Percentiles rank a stretch among this genome's conserved stretches.
phyloP scores from a whole-genome alignment of 2,113 vertebrate genomes.

The Passer domesticus region DNA sequence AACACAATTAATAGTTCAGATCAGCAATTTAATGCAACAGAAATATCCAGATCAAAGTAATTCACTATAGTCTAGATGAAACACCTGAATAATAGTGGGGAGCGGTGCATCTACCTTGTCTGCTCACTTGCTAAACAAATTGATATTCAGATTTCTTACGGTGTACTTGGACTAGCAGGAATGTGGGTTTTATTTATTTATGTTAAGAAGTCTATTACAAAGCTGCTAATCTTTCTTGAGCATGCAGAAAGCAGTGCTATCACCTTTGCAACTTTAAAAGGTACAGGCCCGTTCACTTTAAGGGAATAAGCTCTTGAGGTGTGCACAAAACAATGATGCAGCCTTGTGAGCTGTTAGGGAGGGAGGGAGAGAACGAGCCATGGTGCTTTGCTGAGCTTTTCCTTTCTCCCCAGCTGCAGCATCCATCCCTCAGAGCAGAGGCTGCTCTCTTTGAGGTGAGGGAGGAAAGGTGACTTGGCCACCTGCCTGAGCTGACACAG shows the following conservation, averaged over 20 bases:
- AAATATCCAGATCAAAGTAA: background rate
- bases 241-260: background rate
- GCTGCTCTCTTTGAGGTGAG: background rate
- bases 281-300: accelerated
- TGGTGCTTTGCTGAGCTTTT: background rate
- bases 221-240: background rate
- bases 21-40: background rate
- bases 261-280: background rate
- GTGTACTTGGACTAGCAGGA: background rate
- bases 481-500: background rate
- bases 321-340: background rate
- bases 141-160: background rate
- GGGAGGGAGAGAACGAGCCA: background rate
- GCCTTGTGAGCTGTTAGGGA: accelerated
- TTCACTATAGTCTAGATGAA: background rate
- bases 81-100: background rate
- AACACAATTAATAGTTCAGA: background rate
- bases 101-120: background rate
- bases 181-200: background rate
- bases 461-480: background rate
- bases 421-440: background rate
- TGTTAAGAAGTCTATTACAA: background rate
- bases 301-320: background rate
- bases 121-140: background rate
- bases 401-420: background rate